Conservation (phyloP, 2,888 invertebrate genomes). For the Epirrita christyi region DNA sequence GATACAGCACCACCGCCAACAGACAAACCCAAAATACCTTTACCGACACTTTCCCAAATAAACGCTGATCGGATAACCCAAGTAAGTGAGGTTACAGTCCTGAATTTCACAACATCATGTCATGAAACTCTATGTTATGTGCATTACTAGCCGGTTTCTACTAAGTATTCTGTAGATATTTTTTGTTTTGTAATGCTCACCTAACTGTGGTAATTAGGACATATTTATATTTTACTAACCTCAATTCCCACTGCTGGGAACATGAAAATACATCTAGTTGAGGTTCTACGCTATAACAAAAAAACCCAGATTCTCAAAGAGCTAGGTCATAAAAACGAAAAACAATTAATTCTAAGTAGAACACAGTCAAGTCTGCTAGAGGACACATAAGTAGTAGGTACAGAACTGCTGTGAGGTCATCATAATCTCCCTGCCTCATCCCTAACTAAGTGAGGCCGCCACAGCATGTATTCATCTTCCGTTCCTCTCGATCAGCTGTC, state of each 20-base stretch:
- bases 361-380: not conserved
- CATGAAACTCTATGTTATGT: constrained; percentile 4
- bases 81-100: constrained; percentile 81
- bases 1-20: constrained; percentile 54
- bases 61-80: constrained; percentile 95
- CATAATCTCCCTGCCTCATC: too few species aligned
- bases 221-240: constrained; percentile 10
- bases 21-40: constrained; percentile 83
- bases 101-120: constrained; percentile 43
- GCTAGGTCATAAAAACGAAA: not conserved
- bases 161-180: not conserved
- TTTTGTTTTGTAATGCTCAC: not conserved
- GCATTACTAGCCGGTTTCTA: constrained; percentile 10
- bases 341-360: not conserved
- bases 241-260: constrained; percentile 1
- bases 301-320: not conserved
- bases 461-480: too few species aligned
- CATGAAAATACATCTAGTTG: not conserved
- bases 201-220: not conserved
- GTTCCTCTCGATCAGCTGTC: too few species aligned
- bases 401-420: too few species aligned
- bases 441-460: too few species aligned
- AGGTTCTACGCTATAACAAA: not conserved
- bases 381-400: too few species aligned
- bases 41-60: constrained; percentile 95